Evolutionary conservation across 2,113 vertebrate genomes (phyloP).

Genomic region (Hypocryptadius cinnamomeus): DNA sequence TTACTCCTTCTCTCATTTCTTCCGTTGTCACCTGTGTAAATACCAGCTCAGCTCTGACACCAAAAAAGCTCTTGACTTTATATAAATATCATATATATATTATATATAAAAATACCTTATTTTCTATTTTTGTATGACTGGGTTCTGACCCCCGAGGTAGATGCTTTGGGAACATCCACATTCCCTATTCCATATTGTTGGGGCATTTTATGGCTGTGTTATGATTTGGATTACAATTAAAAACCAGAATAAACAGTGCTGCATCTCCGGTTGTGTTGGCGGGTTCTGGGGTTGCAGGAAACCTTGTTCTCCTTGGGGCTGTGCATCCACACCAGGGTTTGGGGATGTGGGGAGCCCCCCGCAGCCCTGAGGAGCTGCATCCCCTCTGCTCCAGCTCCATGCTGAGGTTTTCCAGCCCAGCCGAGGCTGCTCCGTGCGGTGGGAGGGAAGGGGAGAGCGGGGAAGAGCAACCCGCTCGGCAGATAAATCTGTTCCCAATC

Average conservation of each 20-base stretch:
- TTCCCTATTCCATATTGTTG: background rate
- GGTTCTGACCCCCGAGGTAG: slow-evolving; percentile 62
- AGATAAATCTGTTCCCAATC: slow-evolving; percentile 74
- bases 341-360: background rate
- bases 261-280: background rate
- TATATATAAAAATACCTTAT: slow-evolving; percentile 73
- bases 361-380: background rate
- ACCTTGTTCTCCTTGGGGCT: background rate
- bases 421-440: slow-evolving; percentile 55
- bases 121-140: slow-evolving; percentile 83
- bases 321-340: background rate
- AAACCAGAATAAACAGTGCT: background rate
- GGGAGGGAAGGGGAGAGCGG: background rate
- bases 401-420: slow-evolving; percentile 58
- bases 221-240: slow-evolving; percentile 26
- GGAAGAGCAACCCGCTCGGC: background rate
- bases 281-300: background rate
- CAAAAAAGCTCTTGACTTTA: slow-evolving; percentile 71
- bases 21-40: slow-evolving; percentile 63
- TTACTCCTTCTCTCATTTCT: background rate
- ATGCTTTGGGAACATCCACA: background rate
- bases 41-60: slow-evolving; percentile 58
- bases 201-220: slow-evolving; percentile 26
- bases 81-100: slow-evolving; percentile 68
- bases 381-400: slow-evolving; percentile 67